A percentile compares a stretch with the other conserved stretches of the same genome.
Evolutionary conservation across 2,888 invertebrate genomes (phyloP).

Genomic region (Tetropium fuscum): DNA sequence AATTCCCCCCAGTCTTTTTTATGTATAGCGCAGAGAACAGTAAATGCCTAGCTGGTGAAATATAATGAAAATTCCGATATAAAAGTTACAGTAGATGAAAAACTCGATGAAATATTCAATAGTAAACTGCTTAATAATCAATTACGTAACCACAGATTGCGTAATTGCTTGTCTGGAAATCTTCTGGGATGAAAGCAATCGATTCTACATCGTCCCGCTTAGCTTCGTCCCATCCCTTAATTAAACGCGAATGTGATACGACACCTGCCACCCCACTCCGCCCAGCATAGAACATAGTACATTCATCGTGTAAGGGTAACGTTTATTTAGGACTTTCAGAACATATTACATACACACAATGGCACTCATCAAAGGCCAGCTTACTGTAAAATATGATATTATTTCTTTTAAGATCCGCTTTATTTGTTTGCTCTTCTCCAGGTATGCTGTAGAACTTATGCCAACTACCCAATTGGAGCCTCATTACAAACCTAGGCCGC

Average conservation of each 20-base stretch:
- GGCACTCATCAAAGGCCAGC: background rate
- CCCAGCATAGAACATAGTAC: conserved; percentile 8
- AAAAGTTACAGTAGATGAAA: background rate
- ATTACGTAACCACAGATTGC: conserved; percentile 71
- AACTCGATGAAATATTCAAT: conserved; percentile 1
- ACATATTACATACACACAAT: conserved; percentile 1
- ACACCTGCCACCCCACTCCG: conserved; percentile 43
- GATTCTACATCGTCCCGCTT: conserved; percentile 60
- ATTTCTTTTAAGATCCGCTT: background rate
- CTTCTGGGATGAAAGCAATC: conserved; percentile 62
- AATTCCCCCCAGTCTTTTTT: no score
- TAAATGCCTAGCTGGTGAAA: no score
- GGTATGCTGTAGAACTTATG: no score
- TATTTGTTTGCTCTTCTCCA: background rate
- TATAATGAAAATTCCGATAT: no score
- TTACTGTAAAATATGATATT: background rate
- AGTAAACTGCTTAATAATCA: conserved; percentile 68
- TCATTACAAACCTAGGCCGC: no score
- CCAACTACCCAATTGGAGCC: no score
- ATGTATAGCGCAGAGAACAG: no score
- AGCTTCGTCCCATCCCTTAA: conserved; percentile 57
- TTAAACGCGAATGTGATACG: conserved; percentile 53
- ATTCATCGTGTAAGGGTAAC: conserved; percentile 2
- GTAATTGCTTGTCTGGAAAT: conserved; percentile 72
- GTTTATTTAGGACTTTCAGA: conserved; percentile 17